These are phyloP conservation scores for Horisme vitalbata DNA, from an alignment of 2,888 invertebrate species.

Conservation along the genomic window DNA sequence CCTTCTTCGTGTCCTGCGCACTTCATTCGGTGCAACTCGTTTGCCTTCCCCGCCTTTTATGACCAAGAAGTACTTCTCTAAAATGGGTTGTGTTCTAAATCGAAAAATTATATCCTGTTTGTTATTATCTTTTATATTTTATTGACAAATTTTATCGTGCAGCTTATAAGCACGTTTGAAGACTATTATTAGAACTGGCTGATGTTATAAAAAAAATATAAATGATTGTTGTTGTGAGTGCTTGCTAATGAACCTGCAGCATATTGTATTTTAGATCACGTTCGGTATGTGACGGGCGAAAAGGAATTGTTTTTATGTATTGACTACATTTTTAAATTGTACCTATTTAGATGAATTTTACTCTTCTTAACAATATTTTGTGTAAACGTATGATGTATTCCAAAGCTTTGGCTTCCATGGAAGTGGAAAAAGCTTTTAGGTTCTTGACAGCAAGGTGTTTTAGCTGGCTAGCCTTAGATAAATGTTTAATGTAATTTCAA, in stretches of 20 bases:
- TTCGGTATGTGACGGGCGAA: conserved; percentile 10
- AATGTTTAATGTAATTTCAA: conserved; percentile 5
- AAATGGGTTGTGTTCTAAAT: conserved; percentile 33
- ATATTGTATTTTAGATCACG: background rate
- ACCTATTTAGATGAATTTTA: conserved; percentile 31
- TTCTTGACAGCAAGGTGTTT: conserved; percentile 5
- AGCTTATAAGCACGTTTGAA: background rate
- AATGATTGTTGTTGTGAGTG: conserved; percentile 18
- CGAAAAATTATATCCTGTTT: conserved; percentile 9
- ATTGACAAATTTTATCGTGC: conserved; percentile 1
- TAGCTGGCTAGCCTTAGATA: conserved; percentile 9
- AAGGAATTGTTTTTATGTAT: conserved; percentile 18
- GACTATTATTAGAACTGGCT: background rate
- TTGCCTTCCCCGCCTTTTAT: conserved; percentile 48
- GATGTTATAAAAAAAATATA: background rate
- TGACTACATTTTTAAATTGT: conserved; percentile 24
- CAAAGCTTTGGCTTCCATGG: conserved; percentile 12
- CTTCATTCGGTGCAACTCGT: conserved; percentile 31
- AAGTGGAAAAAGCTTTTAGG: conserved; percentile 10
- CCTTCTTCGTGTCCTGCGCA: conserved; percentile 31
- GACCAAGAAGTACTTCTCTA: conserved; percentile 41
- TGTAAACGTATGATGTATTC: conserved; percentile 11
- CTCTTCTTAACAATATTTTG: conserved; percentile 28
- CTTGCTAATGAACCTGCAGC: conserved; percentile 11
- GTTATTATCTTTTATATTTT: conserved; percentile 10